Evolutionary conservation across 2,888 invertebrate species (phyloP), one percentile per base, ranked within the genome.

Genomic region (Seladonia tumulorum): DNA sequence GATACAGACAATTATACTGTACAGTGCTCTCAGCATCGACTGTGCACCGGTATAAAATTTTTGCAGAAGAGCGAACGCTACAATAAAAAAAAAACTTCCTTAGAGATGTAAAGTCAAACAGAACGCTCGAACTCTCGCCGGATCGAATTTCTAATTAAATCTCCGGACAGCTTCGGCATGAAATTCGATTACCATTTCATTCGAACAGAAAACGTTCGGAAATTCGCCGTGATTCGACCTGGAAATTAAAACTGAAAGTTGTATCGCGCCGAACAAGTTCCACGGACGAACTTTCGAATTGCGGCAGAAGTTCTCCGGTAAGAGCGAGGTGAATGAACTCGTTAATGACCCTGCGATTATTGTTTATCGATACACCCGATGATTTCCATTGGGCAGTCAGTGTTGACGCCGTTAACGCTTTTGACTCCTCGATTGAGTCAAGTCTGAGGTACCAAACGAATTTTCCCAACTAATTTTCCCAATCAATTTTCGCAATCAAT

Each of bases 171-270:
- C 3, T 29, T 7, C 16, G 47, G 7, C 14, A 0, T 1, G 18
- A 25, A 25, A 72, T 47, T 72, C 47, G 29, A 72, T 72, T 72
- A 72, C 45, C 25, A 71, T 70, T 45, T 3, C 22, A 25, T 71
- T 71, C 7, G n/a, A 71, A 35, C 14, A 3, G 39, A n/a, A 71
- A 71, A 22, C 70, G 39, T 71, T n/a, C 25, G 14, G 22, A 39
- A 39, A 39, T 22, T 68, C 66, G 4, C 35, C 35, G 66, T 8
- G 25, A 45, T 45, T 42, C 42, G 42, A 70, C 16, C n/a, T 42
- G 8, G 16, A 71, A 71, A 71, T 42, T 70, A 14, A 42, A 25
- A 71, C 45, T 16, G 12, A 45, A 45, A 71, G 14, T 42, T 25
- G 45, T 45, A 68, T 45, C 25, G 70, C 78, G 10, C 10, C 10